phyloP scores from a whole-genome alignment of 1,140 invertebrate genomes.

The Goniozus legneri region DNA sequence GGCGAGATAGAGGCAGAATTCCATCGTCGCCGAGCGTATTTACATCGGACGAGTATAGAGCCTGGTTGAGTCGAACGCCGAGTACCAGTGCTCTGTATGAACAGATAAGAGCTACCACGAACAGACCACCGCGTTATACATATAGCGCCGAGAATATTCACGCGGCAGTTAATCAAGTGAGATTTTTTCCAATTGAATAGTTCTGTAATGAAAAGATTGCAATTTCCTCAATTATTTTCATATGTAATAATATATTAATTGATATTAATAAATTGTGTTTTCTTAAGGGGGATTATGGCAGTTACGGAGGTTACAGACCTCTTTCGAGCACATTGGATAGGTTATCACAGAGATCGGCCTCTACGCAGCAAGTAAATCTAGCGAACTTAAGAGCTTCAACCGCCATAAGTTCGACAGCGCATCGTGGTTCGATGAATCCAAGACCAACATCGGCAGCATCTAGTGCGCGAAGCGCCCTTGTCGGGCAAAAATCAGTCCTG shows the following conservation, averaged over 20 bases:
- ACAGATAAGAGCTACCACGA: conserved; percentile 72
- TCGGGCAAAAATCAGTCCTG: conserved; percentile 41
- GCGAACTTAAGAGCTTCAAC: conserved; percentile 52
- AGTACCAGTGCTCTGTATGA: conserved; percentile 91
- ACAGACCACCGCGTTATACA: conserved; percentile 72
- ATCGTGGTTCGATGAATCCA: conserved; percentile 37
- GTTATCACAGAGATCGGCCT: conserved; percentile 48
- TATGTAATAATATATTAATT: too few relatives aligned
- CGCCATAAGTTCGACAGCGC: conserved; percentile 50
- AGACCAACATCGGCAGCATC: conserved; percentile 48
- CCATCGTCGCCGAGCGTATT: conserved; percentile 74
- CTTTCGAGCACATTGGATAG: conserved; percentile 52
- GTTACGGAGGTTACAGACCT: conserved; percentile 56
- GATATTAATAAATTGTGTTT: too few relatives aligned
- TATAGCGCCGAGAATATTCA: conserved; percentile 89
- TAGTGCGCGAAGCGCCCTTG: conserved; percentile 39
- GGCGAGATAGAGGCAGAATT: conserved; percentile 64
- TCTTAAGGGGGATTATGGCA: conserved; percentile 47
- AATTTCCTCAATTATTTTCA: too few relatives aligned
- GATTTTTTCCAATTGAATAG: too few relatives aligned
- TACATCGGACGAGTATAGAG: conserved; percentile 85
- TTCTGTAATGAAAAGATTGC: too few relatives aligned
- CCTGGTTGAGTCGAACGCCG: conserved; percentile 84
- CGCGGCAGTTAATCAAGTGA: conserved; percentile 72
- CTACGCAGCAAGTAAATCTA: conserved; percentile 50